phyloP scores from a whole-genome alignment of 2,113 vertebrate species.

The Phocoena phocoena region DNA sequence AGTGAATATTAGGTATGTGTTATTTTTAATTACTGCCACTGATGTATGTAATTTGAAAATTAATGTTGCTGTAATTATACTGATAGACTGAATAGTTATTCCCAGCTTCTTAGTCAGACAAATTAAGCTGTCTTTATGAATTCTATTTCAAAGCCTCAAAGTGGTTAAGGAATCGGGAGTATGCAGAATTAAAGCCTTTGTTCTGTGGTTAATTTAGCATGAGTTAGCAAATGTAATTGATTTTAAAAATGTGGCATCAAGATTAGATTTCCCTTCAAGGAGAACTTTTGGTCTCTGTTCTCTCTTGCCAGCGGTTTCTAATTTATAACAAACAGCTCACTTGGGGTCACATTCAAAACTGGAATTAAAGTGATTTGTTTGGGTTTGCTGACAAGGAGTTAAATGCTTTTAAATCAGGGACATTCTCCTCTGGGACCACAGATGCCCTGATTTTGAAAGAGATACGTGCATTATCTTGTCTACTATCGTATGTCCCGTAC shows the following conservation, averaged over 20 bases:
- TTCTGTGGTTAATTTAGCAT: conserved; percentile 74
- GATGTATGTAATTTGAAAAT: conserved; percentile 79
- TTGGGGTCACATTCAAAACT: conserved; percentile 54
- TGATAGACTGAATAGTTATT: conserved; percentile 76
- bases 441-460: conserved; percentile 53
- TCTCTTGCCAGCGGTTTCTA: conserved; percentile 58
- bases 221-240: conserved; percentile 72
- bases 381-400: conserved; percentile 52
- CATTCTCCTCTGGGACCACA: conserved; percentile 25
- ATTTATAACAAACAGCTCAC: conserved; percentile 62
- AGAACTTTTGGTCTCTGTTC: conserved; percentile 59
- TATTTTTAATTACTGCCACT: conserved; percentile 79
- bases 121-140: conserved; percentile 75
- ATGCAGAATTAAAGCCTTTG: conserved; percentile 69
- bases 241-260: conserved; percentile 47
- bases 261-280: conserved; percentile 68
- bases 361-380: conserved; percentile 66
- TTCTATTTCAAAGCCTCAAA: conserved; percentile 72
- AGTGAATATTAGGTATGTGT: conserved; percentile 68
- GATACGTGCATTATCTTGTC: background rate
- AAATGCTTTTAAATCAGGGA: conserved; percentile 58
- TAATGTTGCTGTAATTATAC: conserved; percentile 81
- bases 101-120: conserved; percentile 77
- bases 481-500: background rate
- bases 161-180: conserved; percentile 64